Conservation (phyloP, 2,113 vertebrate genomes). For the Salvator merianae region DNA sequence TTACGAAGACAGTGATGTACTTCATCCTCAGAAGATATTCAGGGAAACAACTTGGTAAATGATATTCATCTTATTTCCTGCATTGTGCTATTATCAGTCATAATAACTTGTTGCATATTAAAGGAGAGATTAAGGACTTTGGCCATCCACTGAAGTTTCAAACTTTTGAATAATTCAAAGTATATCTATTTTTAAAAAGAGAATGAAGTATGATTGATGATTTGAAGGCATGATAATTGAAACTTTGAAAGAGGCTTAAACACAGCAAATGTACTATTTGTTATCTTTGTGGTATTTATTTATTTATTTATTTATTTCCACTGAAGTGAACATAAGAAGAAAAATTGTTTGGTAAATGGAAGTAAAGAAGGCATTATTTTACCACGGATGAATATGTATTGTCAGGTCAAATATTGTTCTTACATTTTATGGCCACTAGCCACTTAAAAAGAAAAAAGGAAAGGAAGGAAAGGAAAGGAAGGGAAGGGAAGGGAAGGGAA, state of each 20-base stretch:
- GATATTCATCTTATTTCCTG: conserved; percentile 50
- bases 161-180: conserved; percentile 68
- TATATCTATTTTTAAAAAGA: conserved; percentile 64
- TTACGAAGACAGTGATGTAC: conserved; percentile 71
- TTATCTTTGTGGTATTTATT: conserved; percentile 14
- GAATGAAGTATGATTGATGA: conserved; percentile 57
- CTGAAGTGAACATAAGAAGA: neutral
- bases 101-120: conserved; percentile 66
- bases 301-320: neutral
- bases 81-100: conserved; percentile 57
- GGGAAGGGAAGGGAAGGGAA: too few species aligned
- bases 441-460: too few species aligned
- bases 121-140: conserved; percentile 65
- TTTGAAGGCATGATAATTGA: conserved; percentile 30
- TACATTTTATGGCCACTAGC: neutral
- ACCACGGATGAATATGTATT: neutral
- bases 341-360: neutral
- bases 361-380: neutral
- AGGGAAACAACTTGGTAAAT: conserved; percentile 60
- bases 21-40: conserved; percentile 63
- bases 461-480: too few species aligned
- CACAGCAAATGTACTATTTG: conserved; percentile 20
- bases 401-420: neutral
- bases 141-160: conserved; percentile 59
- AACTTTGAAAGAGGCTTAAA: conserved; percentile 46